phyloP scores from a whole-genome alignment of 2,888 invertebrate species.

The Hybos culiciformis region DNA sequence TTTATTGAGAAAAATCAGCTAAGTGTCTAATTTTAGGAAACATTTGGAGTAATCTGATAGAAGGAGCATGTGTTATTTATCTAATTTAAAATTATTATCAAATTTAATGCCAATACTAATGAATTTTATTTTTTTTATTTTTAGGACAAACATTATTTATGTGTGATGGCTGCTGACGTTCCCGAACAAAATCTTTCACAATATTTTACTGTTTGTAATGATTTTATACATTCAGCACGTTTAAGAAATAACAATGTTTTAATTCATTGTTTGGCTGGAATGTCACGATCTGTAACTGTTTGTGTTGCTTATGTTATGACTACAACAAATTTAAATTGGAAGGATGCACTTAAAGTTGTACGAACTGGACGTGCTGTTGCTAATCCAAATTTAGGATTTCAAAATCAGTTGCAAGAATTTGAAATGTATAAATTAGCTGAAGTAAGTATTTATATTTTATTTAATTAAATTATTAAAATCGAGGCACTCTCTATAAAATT shows the following conservation, averaged over 20 bases:
- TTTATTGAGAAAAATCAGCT: too few species aligned
- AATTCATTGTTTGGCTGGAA: constrained; percentile 92
- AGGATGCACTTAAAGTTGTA: constrained; percentile 85
- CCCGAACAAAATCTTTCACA: constrained; percentile 88
- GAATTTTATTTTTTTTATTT: constrained; percentile 27
- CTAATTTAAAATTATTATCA: too few species aligned
- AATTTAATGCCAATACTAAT: too few species aligned
- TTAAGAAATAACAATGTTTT: constrained; percentile 80
- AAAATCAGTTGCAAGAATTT: constrained; percentile 84
- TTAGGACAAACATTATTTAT: constrained; percentile 90
- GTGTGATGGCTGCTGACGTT: constrained; percentile 90
- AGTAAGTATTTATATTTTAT: constrained; percentile 36
- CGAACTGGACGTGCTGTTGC: constrained; percentile 83
- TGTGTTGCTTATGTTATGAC: constrained; percentile 95
- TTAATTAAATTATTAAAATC: too few species aligned
- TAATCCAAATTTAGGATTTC: constrained; percentile 93
- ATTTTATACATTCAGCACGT: constrained; percentile 89
- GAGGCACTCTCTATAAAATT: too few species aligned
- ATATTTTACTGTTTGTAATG: constrained; percentile 87
- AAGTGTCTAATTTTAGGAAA: too few species aligned
- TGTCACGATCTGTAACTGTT: constrained; percentile 92
- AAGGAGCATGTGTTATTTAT: too few species aligned
- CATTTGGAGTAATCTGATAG: too few species aligned
- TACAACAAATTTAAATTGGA: constrained; percentile 77
- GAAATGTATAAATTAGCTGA: constrained; percentile 66